phyloP scores from a whole-genome alignment of 2,797 vertebrate genomes.

The Meriones psammophilus region DNA sequence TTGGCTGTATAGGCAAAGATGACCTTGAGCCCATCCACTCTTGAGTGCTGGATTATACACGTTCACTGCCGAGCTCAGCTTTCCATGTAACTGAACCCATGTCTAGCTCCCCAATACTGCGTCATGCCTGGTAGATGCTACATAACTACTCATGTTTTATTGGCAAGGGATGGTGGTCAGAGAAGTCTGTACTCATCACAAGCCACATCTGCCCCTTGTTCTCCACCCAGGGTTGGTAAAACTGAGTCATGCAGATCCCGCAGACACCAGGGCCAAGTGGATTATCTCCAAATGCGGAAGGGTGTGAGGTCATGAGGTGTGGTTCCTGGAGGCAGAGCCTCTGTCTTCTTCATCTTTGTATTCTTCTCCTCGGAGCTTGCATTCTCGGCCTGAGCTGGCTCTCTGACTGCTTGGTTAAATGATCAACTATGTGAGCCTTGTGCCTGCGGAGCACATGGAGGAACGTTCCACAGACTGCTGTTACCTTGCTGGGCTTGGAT shows the following conservation, averaged over 20 bases:
- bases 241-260: background rate
- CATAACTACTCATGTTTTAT: background rate
- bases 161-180: background rate
- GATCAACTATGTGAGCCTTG: background rate
- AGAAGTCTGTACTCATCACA: background rate
- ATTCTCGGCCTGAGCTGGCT: background rate
- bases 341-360: background rate
- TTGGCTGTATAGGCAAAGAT: background rate
- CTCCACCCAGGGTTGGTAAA: background rate
- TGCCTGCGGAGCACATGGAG: background rate
- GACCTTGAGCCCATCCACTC: background rate
- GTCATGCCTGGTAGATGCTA: background rate
- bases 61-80: rapidly evolving
- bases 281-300: background rate
- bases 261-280: background rate
- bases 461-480: background rate
- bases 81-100: background rate
- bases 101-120: background rate
- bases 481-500: conserved; percentile 10
- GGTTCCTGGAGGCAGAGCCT: background rate
- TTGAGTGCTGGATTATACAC: background rate
- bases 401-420: background rate
- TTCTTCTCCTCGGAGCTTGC: background rate
- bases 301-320: background rate
- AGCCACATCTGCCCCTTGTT: background rate